Percentiles rank a stretch among this genome's conserved stretches.
Evolutionary conservation across 2,113 vertebrate genomes (phyloP).

Genomic region (Camelus bactrianus): DNA sequence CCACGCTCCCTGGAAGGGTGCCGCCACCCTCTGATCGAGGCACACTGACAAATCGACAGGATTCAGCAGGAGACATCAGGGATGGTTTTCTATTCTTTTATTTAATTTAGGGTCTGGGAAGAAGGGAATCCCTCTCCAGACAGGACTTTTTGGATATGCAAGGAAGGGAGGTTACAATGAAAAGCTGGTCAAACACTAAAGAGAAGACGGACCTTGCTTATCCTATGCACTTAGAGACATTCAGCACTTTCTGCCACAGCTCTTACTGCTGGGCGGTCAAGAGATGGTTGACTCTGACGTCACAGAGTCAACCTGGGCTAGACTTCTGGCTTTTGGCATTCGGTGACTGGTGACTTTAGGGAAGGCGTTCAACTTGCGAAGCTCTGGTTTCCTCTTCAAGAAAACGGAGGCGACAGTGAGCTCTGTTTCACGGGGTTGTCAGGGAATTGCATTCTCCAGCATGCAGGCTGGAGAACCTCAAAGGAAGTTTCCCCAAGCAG

Average conservation of each 20-base stretch:
- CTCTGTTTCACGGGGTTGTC: fast-evolving
- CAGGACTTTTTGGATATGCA: neutral
- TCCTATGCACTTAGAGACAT: neutral
- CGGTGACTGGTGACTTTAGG: neutral
- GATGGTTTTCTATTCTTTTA: neutral
- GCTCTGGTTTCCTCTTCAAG: neutral
- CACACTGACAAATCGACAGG: conserved; percentile 35
- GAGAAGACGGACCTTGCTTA: neutral
- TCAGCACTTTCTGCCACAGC: fast-evolving
- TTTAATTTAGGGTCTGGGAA: neutral
- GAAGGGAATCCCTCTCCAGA: neutral
- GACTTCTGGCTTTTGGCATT: neutral
- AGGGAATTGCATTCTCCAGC: neutral
- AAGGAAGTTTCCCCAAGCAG: neutral
- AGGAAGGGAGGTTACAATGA: neutral
- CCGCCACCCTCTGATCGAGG: conserved; percentile 84
- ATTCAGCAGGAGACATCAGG: neutral
- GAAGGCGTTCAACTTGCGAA: neutral
- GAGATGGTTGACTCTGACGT: neutral
- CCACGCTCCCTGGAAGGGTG: conserved; percentile 86
- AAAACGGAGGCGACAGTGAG: neutral
- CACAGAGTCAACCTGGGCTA: neutral
- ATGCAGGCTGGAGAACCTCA: neutral
- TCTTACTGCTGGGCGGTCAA: fast-evolving
- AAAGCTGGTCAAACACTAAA: neutral